Percentiles rank a stretch among this genome's conserved stretches.
Evolutionary conservation across 2,797 vertebrate genomes (phyloP).

Genomic region (Trichosurus vulpecula): DNA sequence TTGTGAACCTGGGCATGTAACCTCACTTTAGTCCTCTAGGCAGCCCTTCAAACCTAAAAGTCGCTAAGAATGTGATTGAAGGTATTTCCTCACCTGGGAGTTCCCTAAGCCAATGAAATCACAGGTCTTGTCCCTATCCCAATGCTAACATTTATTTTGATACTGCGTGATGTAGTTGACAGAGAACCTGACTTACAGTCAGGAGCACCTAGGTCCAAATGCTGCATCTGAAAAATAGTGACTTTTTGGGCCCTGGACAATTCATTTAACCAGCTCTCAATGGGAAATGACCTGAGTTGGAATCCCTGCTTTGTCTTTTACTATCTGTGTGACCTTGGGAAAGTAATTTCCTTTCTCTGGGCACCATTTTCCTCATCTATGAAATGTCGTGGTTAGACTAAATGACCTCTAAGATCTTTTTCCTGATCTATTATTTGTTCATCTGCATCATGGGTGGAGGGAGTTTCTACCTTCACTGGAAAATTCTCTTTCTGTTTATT

Average conservation of each 20-base stretch:
- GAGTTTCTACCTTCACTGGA: background rate
- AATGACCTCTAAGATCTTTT: background rate
- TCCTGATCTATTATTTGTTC: background rate
- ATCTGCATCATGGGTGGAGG: background rate
- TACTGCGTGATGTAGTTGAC: background rate
- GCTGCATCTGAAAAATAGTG: background rate
- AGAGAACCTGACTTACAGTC: background rate
- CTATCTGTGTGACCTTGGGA: background rate
- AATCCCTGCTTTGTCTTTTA: background rate
- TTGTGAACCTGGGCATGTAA: background rate
- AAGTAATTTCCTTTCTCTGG: background rate
- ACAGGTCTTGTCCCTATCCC: background rate
- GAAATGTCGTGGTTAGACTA: background rate
- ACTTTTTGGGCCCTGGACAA: background rate
- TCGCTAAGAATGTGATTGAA: background rate
- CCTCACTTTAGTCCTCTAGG: background rate
- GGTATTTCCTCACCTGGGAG: background rate
- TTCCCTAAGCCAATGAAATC: background rate
- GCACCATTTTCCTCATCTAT: background rate
- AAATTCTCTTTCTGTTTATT: background rate
- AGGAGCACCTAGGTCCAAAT: background rate
- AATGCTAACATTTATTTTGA: background rate
- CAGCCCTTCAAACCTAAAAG: background rate
- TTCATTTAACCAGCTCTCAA: background rate
- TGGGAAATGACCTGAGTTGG: background rate